Evolutionary conservation across 2,888 invertebrate species (phyloP).

Genomic region (Hypselothyrea guttata): DNA sequence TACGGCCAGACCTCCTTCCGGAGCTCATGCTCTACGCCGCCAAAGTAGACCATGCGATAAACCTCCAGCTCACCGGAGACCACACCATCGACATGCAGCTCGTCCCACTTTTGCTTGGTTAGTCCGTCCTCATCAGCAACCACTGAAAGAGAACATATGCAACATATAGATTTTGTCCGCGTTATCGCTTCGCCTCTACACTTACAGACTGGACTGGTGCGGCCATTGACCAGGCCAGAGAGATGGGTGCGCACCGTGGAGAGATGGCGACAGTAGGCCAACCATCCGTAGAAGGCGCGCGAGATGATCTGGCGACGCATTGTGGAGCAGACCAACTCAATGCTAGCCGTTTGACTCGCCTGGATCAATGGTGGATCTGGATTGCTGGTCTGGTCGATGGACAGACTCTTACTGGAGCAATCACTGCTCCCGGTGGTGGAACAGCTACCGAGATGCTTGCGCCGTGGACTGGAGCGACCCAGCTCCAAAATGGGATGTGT

Average conservation of each 20-base stretch:
- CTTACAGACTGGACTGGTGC: slow-evolving; percentile 86
- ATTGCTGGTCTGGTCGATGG: slow-evolving; percentile 82
- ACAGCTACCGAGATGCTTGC: slow-evolving; percentile 85
- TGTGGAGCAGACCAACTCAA: slow-evolving; percentile 93
- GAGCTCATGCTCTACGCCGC: slow-evolving; percentile 91
- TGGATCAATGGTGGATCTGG: slow-evolving; percentile 74
- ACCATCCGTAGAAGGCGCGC: slow-evolving; percentile 97
- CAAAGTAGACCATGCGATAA: slow-evolving; percentile 92
- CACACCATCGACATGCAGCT: slow-evolving; percentile 86
- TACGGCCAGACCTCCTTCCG: slow-evolving; percentile 94
- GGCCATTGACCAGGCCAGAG: slow-evolving; percentile 91
- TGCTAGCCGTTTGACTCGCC: slow-evolving; percentile 84
- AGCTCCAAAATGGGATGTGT: slow-evolving; percentile 87
- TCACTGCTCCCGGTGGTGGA: slow-evolving; percentile 86
- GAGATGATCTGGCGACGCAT: slow-evolving; percentile 98
- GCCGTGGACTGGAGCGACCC: slow-evolving; percentile 81
- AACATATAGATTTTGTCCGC: no score
- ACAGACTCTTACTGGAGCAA: slow-evolving; percentile 84
- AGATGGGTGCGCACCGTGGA: slow-evolving; percentile 96
- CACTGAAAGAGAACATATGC: no score
- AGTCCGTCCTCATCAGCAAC: slow-evolving; percentile 87
- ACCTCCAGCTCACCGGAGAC: slow-evolving; percentile 88
- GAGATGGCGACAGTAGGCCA: slow-evolving; percentile 95
- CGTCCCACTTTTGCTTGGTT: slow-evolving; percentile 89
- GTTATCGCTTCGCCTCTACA: no score